Conservation (phyloP, 2,888 invertebrate genomes). For the Cryptocheilus praepositus region DNA sequence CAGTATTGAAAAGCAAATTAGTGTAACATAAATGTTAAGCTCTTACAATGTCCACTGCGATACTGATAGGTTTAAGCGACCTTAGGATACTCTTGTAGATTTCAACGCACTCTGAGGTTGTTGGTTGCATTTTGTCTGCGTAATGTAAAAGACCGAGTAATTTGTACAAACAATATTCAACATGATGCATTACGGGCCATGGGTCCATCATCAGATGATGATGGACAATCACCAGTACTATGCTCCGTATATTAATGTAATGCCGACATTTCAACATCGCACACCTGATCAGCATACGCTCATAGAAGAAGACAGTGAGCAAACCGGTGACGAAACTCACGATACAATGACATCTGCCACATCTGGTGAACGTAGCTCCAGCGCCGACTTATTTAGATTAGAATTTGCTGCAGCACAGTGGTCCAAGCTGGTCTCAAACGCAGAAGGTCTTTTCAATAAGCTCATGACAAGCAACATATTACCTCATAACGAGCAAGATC, state of each 20-base stretch:
- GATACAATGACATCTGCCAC: constrained; percentile 68
- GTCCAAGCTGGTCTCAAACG: constrained; percentile 88
- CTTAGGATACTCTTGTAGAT: no score
- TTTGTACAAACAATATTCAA: constrained; percentile 12
- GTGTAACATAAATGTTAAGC: neutral
- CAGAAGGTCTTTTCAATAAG: constrained; percentile 88
- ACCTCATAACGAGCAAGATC: constrained; percentile 84
- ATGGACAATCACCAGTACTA: constrained; percentile 59
- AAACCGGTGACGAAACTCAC: constrained; percentile 65
- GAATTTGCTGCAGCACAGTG: constrained; percentile 90
- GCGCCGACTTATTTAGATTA: constrained; percentile 80
- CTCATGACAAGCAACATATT: constrained; percentile 83
- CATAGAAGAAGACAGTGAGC: constrained; percentile 66
- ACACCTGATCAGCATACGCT: constrained; percentile 42
- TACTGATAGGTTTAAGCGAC: no score
- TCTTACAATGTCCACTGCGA: no score
- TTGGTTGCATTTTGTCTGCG: no score
- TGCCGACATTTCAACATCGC: constrained; percentile 41
- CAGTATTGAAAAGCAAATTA: neutral
- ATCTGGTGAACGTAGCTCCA: constrained; percentile 68
- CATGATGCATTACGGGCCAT: constrained; percentile 64
- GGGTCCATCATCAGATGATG: constrained; percentile 53
- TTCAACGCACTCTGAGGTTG: no score
- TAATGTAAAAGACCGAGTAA: no score
- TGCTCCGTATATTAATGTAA: constrained; percentile 46